Evolutionary conservation across 2,113 vertebrate genomes (phyloP), one percentile per base, ranked within the genome.

Genomic region (Pontoporia blainvillei): DNA sequence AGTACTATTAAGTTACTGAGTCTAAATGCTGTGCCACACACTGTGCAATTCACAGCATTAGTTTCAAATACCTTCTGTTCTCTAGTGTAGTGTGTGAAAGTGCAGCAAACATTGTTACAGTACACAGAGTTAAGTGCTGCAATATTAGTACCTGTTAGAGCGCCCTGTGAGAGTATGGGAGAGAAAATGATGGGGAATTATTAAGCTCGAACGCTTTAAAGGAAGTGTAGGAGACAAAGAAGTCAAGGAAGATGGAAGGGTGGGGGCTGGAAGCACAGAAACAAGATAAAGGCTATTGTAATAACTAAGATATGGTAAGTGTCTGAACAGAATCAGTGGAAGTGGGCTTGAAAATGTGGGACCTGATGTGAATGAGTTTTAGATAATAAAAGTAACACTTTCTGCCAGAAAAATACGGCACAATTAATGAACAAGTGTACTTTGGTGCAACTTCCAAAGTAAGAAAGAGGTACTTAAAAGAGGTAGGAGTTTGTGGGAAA

Each of bases 81-180:
- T 67, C 34, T 18, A 5, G 13, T 1, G 8, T 8, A 3, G n/a
- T 8, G 1, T 14, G 13, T 20, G 41, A 46, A 31, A 14, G 9
- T 10, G 34, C 9, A 3, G 8, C 31, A 52, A 3, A 8, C 27
- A 31, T 11, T 61, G 3, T 1, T 6, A 71, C 2, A 6, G 13
- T 13, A 6, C 15, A 34, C 41, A 1, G 57, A 44, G 36, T 36
- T 39, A 46, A 59, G 44, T 1, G 0, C 41, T 52, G 29, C 29
- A 5, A 25, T 2, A 44, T 36, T 11, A 46, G 23, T 59, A 12
- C 36, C 57, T 21, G 10, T 18, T 54, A 5, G 8, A 14, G 25
- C 41, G 49, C 13, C 9, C 31, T 61, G 4, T 10, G 41, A 2
- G 17, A 39, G n/a, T 2, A 1, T 1, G 0, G 31, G 13, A 64